phyloP scores from a whole-genome alignment of 2,797 vertebrate species.

The Furcifer pardalis region DNA sequence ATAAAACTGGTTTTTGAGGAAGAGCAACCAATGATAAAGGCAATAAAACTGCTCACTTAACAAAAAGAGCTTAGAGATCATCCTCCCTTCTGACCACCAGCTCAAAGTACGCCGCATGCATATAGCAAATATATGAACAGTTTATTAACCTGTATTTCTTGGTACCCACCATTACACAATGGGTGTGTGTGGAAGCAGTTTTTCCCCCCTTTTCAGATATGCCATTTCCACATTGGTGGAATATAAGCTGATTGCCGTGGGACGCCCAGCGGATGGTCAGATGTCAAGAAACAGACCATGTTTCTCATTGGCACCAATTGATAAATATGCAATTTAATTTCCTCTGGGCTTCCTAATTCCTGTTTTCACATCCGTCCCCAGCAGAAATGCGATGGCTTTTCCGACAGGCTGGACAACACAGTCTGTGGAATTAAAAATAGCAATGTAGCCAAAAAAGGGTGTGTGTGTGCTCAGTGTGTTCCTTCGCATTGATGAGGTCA shows the following conservation, averaged over 20 bases:
- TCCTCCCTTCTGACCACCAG: too few relatives aligned
- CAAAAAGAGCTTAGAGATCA: background rate
- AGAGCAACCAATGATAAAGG: background rate
- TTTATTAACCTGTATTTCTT: background rate
- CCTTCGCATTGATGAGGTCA: constrained; percentile 23
- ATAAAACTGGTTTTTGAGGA: too few relatives aligned
- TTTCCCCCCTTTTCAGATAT: background rate
- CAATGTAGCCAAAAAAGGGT: background rate
- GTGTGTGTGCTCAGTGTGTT: background rate
- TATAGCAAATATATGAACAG: background rate
- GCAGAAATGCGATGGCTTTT: constrained; percentile 12
- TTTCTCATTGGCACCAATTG: background rate
- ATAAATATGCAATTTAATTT: constrained; percentile 17
- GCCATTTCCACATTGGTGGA: background rate
- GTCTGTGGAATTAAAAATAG: background rate
- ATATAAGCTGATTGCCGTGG: background rate
- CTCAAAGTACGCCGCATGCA: background rate
- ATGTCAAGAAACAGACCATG: background rate
- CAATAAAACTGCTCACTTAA: background rate
- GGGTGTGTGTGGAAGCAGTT: background rate
- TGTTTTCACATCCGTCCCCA: constrained; percentile 2
- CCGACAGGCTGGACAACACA: background rate
- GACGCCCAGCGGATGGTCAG: background rate
- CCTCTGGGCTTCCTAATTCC: constrained; percentile 7
- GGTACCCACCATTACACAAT: background rate